phyloP scores from a whole-genome alignment of 2,888 invertebrate species.

The Leucophenga maculata region DNA sequence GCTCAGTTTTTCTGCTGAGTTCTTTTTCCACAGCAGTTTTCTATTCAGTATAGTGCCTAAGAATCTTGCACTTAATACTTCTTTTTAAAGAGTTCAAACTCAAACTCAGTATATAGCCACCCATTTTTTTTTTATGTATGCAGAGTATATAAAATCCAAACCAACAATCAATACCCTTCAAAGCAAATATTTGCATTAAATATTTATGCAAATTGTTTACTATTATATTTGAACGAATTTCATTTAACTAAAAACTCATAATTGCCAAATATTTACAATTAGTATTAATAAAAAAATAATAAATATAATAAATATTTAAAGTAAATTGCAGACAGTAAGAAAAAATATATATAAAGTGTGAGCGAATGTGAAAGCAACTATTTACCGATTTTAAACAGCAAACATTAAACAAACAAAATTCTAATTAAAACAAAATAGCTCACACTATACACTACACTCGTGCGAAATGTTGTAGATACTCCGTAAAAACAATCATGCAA shows the following conservation, averaged over 20 bases:
- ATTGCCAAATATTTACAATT: slow-evolving; percentile 58
- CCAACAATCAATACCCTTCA: background rate
- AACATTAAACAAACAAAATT: slow-evolving; percentile 24
- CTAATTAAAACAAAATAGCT: slow-evolving; percentile 26
- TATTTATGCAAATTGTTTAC: slow-evolving; percentile 10
- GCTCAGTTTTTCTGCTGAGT: no score
- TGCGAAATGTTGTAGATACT: background rate
- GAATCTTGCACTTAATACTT: no score
- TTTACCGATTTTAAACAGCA: background rate
- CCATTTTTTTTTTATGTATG: no score
- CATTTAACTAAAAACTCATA: slow-evolving; percentile 34
- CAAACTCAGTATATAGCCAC: no score
- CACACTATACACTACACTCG: background rate
- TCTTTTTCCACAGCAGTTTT: no score
- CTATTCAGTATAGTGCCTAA: no score
- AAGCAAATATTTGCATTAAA: slow-evolving; percentile 6
- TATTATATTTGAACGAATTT: background rate
- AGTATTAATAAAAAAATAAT: slow-evolving; percentile 39
- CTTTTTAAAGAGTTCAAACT: no score
- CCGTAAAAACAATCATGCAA: slow-evolving; percentile 20
- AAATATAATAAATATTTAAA: slow-evolving; percentile 36
- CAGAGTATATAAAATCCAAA: slow-evolving; percentile 25
- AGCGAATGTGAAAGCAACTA: background rate
- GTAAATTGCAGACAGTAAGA: slow-evolving; percentile 34
- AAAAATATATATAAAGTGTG: background rate